A percentile compares a stretch with the other conserved stretches of the same genome.
Evolutionary conservation across 2,888 invertebrate genomes (phyloP).

Genomic region (Oligia fasciuncula): DNA sequence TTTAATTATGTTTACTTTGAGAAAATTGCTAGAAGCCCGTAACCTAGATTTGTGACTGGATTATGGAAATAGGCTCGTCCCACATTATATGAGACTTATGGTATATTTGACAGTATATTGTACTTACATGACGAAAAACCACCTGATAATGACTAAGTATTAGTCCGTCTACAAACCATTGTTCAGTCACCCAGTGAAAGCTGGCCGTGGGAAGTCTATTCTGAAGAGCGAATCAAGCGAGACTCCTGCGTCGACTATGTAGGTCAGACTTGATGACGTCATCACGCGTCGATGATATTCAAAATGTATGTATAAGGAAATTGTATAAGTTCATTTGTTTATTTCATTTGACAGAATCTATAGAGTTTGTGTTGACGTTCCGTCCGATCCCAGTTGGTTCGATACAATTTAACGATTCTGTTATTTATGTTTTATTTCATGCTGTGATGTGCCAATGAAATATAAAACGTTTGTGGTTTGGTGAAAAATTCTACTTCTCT

Average conservation of each 20-base stretch:
- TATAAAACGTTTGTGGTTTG: neutral
- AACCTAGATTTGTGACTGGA: neutral
- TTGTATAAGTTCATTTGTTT: neutral
- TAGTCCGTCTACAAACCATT: constrained; percentile 23
- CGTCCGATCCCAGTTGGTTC: too few species aligned
- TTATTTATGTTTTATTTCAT: constrained; percentile 6
- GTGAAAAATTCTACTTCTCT: neutral
- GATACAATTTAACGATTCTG: constrained; percentile 1
- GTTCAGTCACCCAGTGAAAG: constrained; percentile 48
- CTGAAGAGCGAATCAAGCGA: constrained; percentile 49
- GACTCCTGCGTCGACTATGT: constrained; percentile 50
- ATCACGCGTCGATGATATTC: neutral
- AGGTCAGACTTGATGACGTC: constrained; percentile 45
- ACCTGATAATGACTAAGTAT: neutral
- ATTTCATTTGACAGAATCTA: neutral
- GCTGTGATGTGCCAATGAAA: neutral
- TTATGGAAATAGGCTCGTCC: neutral
- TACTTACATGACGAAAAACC: neutral
- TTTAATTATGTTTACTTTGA: neutral
- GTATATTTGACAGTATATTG: neutral
- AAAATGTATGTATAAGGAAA: neutral
- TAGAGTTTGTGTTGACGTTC: too few species aligned
- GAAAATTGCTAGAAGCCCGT: neutral
- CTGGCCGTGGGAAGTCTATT: constrained; percentile 48
- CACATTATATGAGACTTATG: neutral